A percentile compares a stretch with the other conserved stretches of the same genome.
Evolutionary conservation across 2,113 vertebrate genomes (phyloP).

Genomic region (Macquaria ambigua): DNA sequence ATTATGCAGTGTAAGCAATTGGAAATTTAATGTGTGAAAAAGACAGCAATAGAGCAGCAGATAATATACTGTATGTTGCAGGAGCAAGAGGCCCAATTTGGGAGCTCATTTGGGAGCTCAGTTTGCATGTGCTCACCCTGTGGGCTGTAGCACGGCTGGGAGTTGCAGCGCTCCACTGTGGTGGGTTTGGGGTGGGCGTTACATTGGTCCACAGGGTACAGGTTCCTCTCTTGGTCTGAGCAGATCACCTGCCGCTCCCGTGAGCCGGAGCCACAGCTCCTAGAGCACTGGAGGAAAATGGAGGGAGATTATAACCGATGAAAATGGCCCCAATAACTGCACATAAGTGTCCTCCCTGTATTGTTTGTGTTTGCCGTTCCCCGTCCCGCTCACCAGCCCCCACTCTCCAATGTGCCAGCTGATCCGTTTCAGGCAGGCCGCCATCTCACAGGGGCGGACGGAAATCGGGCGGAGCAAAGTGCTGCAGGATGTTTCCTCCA

Average conservation of each 20-base stretch:
- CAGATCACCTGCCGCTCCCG: slow-evolving; percentile 93
- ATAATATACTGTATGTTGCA: neutral
- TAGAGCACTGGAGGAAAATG: slow-evolving; percentile 88
- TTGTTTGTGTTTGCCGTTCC: neutral
- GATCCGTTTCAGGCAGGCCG: slow-evolving; percentile 82
- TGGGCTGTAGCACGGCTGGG: slow-evolving; percentile 88
- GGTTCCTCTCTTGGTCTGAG: slow-evolving; percentile 84
- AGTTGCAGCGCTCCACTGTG: slow-evolving; percentile 89
- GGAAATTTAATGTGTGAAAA: neutral
- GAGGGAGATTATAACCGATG: neutral
- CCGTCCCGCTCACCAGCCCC: slow-evolving; percentile 88
- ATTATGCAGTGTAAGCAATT: neutral
- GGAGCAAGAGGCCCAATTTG: neutral
- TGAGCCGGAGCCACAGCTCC: slow-evolving; percentile 89
- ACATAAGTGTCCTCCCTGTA: neutral
- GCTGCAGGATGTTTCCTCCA: slow-evolving; percentile 86
- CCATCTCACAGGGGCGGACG: slow-evolving; percentile 84
- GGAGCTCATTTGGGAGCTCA: neutral
- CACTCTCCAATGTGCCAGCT: slow-evolving; percentile 91
- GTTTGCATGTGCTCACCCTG: slow-evolving; percentile 85
- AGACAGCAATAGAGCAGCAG: neutral
- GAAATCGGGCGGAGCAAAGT: slow-evolving; percentile 77
- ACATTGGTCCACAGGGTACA: slow-evolving; percentile 86
- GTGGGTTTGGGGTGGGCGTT: slow-evolving; percentile 81
- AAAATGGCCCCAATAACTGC: no score